Evolutionary conservation across 2,113 vertebrate genomes (phyloP), one percentile per base, ranked within the genome.

Genomic region (Suncus etruscus): DNA sequence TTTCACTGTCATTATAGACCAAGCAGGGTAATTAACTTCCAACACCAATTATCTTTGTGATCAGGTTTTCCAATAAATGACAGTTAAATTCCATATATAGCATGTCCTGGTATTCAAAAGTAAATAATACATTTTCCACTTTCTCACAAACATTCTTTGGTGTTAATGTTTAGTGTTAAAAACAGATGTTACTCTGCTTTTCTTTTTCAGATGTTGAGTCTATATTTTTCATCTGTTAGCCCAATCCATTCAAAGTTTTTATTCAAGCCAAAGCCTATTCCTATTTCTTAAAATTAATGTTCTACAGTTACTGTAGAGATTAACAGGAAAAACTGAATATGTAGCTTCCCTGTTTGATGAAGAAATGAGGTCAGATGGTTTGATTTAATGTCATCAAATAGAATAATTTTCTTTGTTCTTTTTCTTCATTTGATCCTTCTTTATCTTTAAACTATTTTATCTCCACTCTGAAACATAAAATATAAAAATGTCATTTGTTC

Each of bases 201-300:
- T 0, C 66, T 84, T 45, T 83, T 3, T 73, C 12, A 70, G 0
- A 5, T 20, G 20, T 8, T 81, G 73, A 11, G 27, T 16, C 1
- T 63, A 68, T 82, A 65, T 77, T 75, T 66, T 68, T 4, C n/a
- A 25, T 11, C 39, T 58, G 39, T 29, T 32, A 54, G 10, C 9
- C 14, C n/a, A 68, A 39, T 24, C 16, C 24, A 47, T 54, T 39
- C 22, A 54, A 39, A 63, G n/a, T 58, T 75, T 16, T 54, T 2
- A 54, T 66, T 93, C 50, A 91, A 75, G 29, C 86, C 80, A 93
- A 32, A 66, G 39, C 20, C 86, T 27, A 68, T 58, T 86, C 39
- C 18, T 3, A 31, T 69, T 92, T 86, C 54, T 77, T 73, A 69
- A 78, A 86, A 54, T 14, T 16, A 81, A 85, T 86, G 0, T 7